A percentile compares a stretch with the other conserved stretches of the same genome.
Conservation (phyloP, 1,140 invertebrate species). For the Ceratina japonica region DNA sequence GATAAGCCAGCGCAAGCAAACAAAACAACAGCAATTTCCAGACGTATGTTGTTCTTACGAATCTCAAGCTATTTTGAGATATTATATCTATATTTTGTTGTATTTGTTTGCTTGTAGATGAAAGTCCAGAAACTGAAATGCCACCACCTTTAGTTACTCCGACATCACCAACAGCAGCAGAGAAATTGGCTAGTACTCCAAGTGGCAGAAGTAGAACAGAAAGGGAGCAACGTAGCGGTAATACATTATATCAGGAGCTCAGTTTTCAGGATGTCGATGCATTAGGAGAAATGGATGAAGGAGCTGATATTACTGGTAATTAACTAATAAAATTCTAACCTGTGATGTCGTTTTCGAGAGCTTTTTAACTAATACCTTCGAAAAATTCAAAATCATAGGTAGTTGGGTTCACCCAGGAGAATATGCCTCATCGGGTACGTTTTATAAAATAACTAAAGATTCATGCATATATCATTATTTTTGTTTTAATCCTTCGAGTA, state of each 20-base stretch:
- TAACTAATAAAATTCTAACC: neutral
- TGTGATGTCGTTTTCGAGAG: slow-evolving; percentile 25
- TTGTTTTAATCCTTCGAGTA: slow-evolving; percentile 44
- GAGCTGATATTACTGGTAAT: slow-evolving; percentile 92
- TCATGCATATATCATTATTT: slow-evolving; percentile 3
- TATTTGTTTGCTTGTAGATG: slow-evolving; percentile 61
- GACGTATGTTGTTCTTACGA: slow-evolving; percentile 65
- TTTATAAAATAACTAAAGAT: slow-evolving; percentile 35
- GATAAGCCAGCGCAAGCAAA: slow-evolving; percentile 76
- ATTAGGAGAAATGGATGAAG: slow-evolving; percentile 90
- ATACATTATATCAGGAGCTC: slow-evolving; percentile 95
- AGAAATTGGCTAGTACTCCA: slow-evolving; percentile 75
- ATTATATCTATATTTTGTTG: slow-evolving; percentile 16
- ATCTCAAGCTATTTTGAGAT: neutral
- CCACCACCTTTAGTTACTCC: slow-evolving; percentile 78
- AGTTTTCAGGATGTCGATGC: slow-evolving; percentile 92
- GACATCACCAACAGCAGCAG: slow-evolving; percentile 77
- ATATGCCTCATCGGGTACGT: slow-evolving; percentile 98
- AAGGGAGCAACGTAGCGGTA: slow-evolving; percentile 92
- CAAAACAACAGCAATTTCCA: slow-evolving; percentile 72
- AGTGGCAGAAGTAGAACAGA: slow-evolving; percentile 89
- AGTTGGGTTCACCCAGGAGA: slow-evolving; percentile 98
- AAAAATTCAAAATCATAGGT: slow-evolving; percentile 82
- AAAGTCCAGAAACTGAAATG: slow-evolving; percentile 79
- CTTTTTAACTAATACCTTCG: slow-evolving; percentile 40